Base-by-base conservation (phyloP, 1,140 invertebrate species). In the Drosophila obscura region DNA sequence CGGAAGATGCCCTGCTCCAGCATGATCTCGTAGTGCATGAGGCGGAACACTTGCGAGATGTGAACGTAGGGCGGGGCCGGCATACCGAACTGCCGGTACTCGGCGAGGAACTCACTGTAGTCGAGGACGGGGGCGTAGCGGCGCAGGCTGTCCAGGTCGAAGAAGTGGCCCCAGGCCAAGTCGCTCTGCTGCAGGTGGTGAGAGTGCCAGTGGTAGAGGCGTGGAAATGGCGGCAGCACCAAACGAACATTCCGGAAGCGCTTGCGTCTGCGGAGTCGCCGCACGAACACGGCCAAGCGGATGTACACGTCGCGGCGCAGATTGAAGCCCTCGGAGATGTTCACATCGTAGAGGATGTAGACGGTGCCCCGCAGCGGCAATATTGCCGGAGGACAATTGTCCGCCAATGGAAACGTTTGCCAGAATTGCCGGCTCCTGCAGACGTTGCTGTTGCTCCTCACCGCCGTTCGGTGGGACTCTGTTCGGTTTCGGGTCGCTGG, bases 311-410 rank as follows among this genome's bases (percentile, higher is more conserved):
- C 98, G 67, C 98, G 93, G 52, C 98, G 93, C 63, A 99, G 93
- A 93, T 99, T 99, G 90, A 99, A 99, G 0, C 98, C 98, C 94
- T 99, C 98, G 2, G 96, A 95, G 16, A 95, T 95, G 93, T 99
- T 99, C 0, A 99, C 96, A 92, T 99, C 97, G 92, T 99, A 99
- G 26, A 99, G 61, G 15, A 92, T 58, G 55, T 91, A 92, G 26
- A 92, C 72, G 44, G 82, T 57, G 28, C 87, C 85, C 4, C 66
- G 56, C 8, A 87, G 48, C 0, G 52, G 46, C 9, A 64, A 48
- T 6, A 91, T 71, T 0, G 51, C 58, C 5, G 57, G 22, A 5
- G 90, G 82, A n/a, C 90, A 91, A 6, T 61, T 73, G 26, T 66
- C 45, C 4, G 55, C 35, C 6, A 8, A 31, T 0, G 60, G 62